Evolutionary conservation across 2,113 vertebrate species (phyloP).

Genomic region (Charina bottae): DNA sequence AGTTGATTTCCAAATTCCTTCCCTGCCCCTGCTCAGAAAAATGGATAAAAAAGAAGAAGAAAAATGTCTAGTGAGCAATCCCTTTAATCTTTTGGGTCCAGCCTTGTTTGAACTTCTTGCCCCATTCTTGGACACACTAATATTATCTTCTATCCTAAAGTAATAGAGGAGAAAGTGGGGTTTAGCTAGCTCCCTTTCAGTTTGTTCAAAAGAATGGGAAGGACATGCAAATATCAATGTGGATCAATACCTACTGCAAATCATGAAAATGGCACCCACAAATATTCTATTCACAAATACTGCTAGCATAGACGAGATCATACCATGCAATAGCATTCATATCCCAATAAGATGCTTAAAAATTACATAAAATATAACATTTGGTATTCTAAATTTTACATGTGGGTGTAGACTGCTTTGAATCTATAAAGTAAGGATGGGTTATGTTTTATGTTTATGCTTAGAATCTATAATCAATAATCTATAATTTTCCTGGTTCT

Average conservation of each 20-base stretch:
- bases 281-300: background rate
- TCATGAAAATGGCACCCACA: background rate
- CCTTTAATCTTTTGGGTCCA: background rate
- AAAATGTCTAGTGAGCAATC: background rate
- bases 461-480: background rate
- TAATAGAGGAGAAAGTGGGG: background rate
- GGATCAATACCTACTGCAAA: background rate
- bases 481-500: background rate
- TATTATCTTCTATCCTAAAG: background rate
- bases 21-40: background rate
- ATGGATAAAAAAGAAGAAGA: background rate
- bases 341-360: background rate
- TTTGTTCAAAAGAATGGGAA: background rate
- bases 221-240: background rate
- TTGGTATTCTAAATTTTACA: background rate
- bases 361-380: background rate
- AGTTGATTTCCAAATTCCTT: background rate
- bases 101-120: background rate
- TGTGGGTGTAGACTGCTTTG: background rate
- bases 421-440: background rate
- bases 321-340: background rate
- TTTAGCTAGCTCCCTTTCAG: background rate
- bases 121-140: no score
- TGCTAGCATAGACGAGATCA: background rate
- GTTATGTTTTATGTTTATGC: background rate